These are phyloP conservation scores for Avahi laniger DNA, from an alignment of 2,797 vertebrate genomes.

Conservation along the genomic window DNA sequence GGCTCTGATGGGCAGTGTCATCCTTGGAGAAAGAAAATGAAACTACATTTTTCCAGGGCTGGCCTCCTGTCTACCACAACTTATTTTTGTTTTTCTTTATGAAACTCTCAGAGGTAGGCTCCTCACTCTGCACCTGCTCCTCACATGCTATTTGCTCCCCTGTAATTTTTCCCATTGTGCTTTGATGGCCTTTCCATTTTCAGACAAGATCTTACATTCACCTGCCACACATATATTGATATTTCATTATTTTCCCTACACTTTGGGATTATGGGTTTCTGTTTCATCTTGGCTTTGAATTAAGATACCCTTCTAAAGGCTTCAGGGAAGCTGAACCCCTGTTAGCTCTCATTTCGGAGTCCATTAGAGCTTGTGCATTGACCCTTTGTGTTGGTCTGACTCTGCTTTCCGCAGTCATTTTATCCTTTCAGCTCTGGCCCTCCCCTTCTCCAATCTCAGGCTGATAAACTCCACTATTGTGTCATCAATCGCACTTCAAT, in stretches of 20 bases:
- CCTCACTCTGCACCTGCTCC: background rate
- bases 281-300: conserved; percentile 67
- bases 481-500: conserved; percentile 59
- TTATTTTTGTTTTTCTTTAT: background rate
- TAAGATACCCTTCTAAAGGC: conserved; percentile 58
- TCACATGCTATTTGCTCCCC: background rate
- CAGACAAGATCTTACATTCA: conserved; percentile 33
- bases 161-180: conserved; percentile 38
- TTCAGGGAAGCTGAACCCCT: conserved; percentile 14
- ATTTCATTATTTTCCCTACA: conserved; percentile 68
- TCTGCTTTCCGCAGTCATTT: conserved; percentile 48
- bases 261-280: conserved; percentile 43
- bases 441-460: conserved; percentile 19
- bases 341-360: conserved; percentile 55
- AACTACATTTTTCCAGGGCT: background rate
- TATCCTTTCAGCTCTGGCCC: conserved; percentile 22
- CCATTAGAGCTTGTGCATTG: conserved; percentile 34
- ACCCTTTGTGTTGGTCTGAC: background rate
- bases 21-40: background rate
- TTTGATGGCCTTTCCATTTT: conserved; percentile 56
- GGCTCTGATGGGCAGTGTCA: background rate
- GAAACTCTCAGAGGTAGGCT: background rate
- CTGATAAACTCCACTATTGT: conserved; percentile 54
- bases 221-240: conserved; percentile 49
- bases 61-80: background rate